Base-by-base conservation (phyloP, 2,113 vertebrate genomes). In the Procavia capensis region DNA sequence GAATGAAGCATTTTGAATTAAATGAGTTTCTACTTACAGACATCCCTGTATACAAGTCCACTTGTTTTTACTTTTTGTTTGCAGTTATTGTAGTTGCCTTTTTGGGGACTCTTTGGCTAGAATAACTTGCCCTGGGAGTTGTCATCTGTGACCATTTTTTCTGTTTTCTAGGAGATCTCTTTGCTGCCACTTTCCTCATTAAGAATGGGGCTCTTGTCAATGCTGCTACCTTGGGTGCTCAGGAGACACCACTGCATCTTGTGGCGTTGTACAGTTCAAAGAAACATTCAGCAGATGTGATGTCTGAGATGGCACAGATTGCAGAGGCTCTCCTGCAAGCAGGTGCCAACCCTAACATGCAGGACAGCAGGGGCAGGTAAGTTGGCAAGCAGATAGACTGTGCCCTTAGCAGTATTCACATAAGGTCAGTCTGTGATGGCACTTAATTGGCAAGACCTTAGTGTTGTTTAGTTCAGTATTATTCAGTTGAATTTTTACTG, bases 341-440 rank as follows among this genome's bases (percentile, higher is more conserved):
- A 0, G 99, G 99, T 19, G 99, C 99, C 95, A 99, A 99, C 86
- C 99, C 99, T 31, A 99, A 99, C 98, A 99, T 99, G 99, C 99
- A 99, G 83, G 99, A 99, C 98, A 99, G 75, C 98, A 99, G 98
- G 98, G 99, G 99, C 98, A 99, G 99, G 99, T 98, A 88, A 98
- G 95, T 85, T 25, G 36, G 36, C n/a, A 11, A 17, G 0, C 76
- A 16, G 14, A 22, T 4, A 16, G 24, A 27, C 6, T 10, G 19
- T 50, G 68, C 64, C 29, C 57, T 50, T 34, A 54, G n/a, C 14
- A 36, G 45, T 13, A 5, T 41, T 82, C n/a, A 27, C n/a, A 54
- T 20, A 81, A 29, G 22, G 34, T 31, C 50, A 4, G 36, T 75
- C 78, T 47, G n/a, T 20, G 7, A 59, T 50, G 11, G 25, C 31